These are phyloP conservation scores for Lasaia peninsularis DNA, from an alignment of 1,140 invertebrate genomes.

Conservation along the genomic window DNA sequence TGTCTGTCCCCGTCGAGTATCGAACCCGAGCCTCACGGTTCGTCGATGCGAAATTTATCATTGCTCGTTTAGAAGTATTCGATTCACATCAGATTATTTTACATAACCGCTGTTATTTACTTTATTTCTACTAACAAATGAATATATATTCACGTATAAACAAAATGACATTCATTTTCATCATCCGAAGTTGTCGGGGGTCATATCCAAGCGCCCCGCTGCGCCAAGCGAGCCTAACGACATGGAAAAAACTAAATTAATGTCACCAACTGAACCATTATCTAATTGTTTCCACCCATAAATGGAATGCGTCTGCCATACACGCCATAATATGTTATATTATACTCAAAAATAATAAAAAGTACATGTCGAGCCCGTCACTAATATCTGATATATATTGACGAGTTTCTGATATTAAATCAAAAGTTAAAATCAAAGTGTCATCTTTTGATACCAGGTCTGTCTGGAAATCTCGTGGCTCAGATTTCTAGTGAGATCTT, in stretches of 20 bases:
- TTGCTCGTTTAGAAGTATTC: too few relatives aligned
- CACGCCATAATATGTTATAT: not conserved
- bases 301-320: not conserved
- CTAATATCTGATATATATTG: too few relatives aligned
- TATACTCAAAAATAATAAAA: not conserved
- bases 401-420: not conserved
- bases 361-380: not conserved
- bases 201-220: not conserved
- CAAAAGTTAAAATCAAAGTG: not conserved
- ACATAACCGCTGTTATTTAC: too few relatives aligned
- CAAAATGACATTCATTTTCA: not conserved
- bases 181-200: not conserved
- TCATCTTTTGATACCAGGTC: not conserved
- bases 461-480: not conserved
- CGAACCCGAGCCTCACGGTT: too few relatives aligned
- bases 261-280: slow-evolving; percentile 1
- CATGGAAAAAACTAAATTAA: slow-evolving; percentile 11
- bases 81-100: too few relatives aligned
- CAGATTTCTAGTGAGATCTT: not conserved
- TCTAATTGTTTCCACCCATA: slow-evolving; percentile 7
- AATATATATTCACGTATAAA: not conserved
- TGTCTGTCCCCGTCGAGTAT: too few relatives aligned
- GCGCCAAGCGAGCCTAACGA: not conserved
- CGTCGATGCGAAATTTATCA: too few relatives aligned
- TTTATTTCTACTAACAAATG: not conserved